phyloP scores from a whole-genome alignment of 2,888 invertebrate genomes.

The Lamellibrachia satsuma region DNA sequence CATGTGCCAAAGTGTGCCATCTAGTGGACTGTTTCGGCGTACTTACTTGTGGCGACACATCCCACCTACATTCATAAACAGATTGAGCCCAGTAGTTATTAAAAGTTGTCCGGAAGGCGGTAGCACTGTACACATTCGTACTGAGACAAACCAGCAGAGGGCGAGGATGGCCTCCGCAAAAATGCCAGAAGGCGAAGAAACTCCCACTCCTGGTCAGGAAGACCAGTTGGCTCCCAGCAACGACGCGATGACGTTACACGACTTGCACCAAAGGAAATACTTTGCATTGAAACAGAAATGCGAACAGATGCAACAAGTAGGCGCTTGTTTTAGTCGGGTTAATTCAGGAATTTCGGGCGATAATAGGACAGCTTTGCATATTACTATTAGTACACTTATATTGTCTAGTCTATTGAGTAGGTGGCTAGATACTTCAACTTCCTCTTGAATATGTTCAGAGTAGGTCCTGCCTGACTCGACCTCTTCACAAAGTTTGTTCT shows the following conservation, averaged over 20 bases:
- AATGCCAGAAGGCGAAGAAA: constrained; percentile 13
- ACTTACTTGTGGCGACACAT: not conserved
- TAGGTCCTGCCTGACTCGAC: too few relatives aligned
- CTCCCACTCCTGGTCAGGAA: not conserved
- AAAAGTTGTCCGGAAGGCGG: not conserved
- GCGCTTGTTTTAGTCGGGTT: not conserved
- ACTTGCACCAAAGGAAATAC: not conserved
- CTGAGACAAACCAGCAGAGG: not conserved
- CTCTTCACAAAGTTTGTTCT: too few relatives aligned
- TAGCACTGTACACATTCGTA: not conserved
- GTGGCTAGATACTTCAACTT: too few relatives aligned
- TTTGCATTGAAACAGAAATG: constrained; percentile 6
- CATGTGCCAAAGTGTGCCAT: not conserved
- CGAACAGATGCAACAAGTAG: constrained; percentile 17
- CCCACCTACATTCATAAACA: not conserved
- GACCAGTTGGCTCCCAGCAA: not conserved
- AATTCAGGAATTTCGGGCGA: not conserved
- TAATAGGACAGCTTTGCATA: not conserved
- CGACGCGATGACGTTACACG: not conserved
- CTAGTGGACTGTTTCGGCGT: not conserved
- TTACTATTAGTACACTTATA: not conserved
- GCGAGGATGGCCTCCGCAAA: not conserved
- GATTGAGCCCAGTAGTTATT: not conserved
- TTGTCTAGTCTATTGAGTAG: too few relatives aligned
- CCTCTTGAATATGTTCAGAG: too few relatives aligned